Evolutionary conservation across 1,140 invertebrate species (phyloP).

Genomic region (Halotydeus destructor): DNA sequence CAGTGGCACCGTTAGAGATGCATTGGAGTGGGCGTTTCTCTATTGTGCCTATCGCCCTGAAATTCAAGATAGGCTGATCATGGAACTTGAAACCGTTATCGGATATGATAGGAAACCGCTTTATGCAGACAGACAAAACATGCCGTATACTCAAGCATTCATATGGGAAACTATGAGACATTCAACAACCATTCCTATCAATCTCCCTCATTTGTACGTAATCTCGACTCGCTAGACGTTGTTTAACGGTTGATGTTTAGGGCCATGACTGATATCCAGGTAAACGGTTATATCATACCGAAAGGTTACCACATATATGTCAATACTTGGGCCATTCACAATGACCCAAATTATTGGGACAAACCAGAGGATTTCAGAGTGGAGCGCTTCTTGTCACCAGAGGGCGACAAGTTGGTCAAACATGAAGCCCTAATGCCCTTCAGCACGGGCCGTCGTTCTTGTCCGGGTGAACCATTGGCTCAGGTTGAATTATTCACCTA

Average conservation of each 20-base stretch:
- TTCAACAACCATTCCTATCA: slow-evolving; percentile 18
- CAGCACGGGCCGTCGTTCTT: slow-evolving; percentile 34
- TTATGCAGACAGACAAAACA: slow-evolving; percentile 14
- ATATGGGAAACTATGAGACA: slow-evolving; percentile 20
- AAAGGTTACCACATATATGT: slow-evolving; percentile 32
- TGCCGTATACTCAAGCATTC: slow-evolving; percentile 20
- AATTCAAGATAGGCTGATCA: slow-evolving; percentile 20
- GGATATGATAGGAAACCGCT: slow-evolving; percentile 17
- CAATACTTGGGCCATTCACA: slow-evolving; percentile 41
- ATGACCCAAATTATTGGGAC: slow-evolving; percentile 39
- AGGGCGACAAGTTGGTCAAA: slow-evolving; percentile 18
- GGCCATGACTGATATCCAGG: slow-evolving; percentile 3
- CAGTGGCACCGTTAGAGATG: slow-evolving; percentile 23
- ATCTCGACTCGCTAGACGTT: background rate
- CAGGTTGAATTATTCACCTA: slow-evolving; percentile 66
- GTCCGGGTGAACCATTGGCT: slow-evolving; percentile 61
- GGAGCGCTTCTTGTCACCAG: slow-evolving; percentile 32
- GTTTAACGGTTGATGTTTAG: slow-evolving; percentile 6
- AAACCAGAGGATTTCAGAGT: slow-evolving; percentile 46
- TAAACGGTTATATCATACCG: slow-evolving; percentile 14
- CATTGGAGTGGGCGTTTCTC: slow-evolving; percentile 23
- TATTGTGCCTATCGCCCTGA: slow-evolving; percentile 23
- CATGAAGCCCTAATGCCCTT: slow-evolving; percentile 20
- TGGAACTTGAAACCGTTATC: slow-evolving; percentile 22
- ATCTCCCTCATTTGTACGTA: slow-evolving; percentile 13